Evolutionary conservation across 2,797 vertebrate genomes (phyloP).

Genomic region (Borostomias antarcticus): DNA sequence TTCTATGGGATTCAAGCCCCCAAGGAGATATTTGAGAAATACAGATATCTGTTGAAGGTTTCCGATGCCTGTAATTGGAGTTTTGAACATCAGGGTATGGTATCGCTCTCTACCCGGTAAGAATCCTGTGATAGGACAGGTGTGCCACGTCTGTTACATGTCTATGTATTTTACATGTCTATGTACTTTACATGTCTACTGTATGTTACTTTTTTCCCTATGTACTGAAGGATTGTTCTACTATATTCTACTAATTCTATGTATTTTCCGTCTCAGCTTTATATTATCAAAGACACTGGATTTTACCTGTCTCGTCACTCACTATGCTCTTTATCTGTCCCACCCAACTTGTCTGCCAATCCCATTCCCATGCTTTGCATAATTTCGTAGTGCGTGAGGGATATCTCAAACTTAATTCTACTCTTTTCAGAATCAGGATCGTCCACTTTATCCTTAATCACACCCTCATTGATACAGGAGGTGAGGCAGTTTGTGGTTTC

Average conservation of each 20-base stretch:
- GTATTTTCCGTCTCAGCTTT: too few species aligned
- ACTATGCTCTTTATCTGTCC: neutral
- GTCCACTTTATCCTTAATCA: conserved; percentile 84
- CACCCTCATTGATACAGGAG: conserved; percentile 63
- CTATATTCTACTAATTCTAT: neutral
- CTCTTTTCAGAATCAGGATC: conserved; percentile 84
- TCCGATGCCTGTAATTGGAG: conserved; percentile 80
- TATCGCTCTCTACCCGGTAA: conserved; percentile 76
- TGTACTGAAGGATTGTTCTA: too few species aligned
- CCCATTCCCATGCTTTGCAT: neutral
- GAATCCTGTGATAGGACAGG: neutral
- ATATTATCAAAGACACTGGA: neutral
- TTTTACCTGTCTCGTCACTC: neutral
- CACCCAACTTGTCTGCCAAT: neutral
- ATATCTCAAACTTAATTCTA: neutral
- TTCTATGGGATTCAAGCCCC: conserved; percentile 88
- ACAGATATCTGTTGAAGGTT: conserved; percentile 80
- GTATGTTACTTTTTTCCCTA: neutral
- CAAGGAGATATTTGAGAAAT: conserved; percentile 76
- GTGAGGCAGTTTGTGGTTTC: conserved; percentile 35
- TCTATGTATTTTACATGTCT: neutral
- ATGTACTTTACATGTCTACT: neutral
- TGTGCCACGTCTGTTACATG: neutral
- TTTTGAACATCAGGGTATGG: conserved; percentile 58
- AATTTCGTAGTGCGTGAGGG: neutral